Evolutionary conservation across 2,797 vertebrate species (phyloP).

Genomic region (Fundulus diaphanus): DNA sequence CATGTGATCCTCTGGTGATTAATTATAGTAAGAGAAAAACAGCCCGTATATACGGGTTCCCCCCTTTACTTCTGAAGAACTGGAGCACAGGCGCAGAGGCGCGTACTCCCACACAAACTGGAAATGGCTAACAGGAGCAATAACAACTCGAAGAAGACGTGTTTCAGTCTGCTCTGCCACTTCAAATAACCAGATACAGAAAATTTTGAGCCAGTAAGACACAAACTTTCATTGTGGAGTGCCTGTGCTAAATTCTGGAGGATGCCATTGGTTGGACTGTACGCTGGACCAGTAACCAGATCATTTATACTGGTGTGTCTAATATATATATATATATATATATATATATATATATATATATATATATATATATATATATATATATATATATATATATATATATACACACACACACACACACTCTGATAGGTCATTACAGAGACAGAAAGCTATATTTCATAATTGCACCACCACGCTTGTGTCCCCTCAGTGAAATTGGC

Average conservation of each 20-base stretch:
- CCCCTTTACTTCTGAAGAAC: constrained; percentile 32
- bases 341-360: constrained; percentile 43
- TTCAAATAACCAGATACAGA: constrained; percentile 24
- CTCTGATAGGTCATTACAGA: constrained; percentile 67
- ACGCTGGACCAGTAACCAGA: constrained; percentile 48
- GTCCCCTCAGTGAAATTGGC: constrained; percentile 73
- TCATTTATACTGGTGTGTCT: constrained; percentile 60
- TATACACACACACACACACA: constrained; percentile 55
- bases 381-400: neutral
- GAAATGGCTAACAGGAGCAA: constrained; percentile 42
- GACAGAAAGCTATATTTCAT: constrained; percentile 78
- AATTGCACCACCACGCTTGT: constrained; percentile 70
- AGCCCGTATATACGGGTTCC: constrained; percentile 27
- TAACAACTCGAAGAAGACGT: constrained; percentile 32
- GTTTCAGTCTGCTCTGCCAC: constrained; percentile 41
- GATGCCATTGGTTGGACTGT: constrained; percentile 59
- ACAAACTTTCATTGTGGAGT: constrained; percentile 37
- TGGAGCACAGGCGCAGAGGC: constrained; percentile 23
- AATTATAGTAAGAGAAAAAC: constrained; percentile 61
- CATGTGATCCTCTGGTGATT: constrained; percentile 63
- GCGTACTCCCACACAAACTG: constrained; percentile 22
- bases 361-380: constrained; percentile 69
- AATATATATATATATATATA: constrained; percentile 37
- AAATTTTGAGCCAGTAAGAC: constrained; percentile 25
- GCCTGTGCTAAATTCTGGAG: constrained; percentile 28